These are phyloP conservation scores for Fringilla coelebs DNA, from an alignment of 2,797 vertebrate species.

Conservation along the genomic window DNA sequence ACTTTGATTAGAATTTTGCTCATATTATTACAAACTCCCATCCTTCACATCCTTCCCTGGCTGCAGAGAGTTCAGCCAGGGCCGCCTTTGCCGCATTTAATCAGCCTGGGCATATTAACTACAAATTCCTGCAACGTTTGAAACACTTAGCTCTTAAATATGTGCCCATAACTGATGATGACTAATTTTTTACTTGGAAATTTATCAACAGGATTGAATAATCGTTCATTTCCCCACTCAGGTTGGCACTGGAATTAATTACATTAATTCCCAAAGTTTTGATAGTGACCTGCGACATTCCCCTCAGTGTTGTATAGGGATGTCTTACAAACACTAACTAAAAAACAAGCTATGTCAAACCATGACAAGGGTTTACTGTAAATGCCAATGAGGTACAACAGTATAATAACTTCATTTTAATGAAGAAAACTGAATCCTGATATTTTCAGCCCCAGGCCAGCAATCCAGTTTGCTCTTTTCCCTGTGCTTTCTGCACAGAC, in stretches of 20 bases:
- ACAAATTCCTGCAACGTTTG: background rate
- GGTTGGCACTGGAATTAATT: background rate
- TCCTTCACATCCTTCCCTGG: background rate
- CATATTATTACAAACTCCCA: background rate
- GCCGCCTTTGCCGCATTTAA: background rate
- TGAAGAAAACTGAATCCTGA: background rate
- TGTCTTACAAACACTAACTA: background rate
- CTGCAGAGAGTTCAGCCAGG: background rate
- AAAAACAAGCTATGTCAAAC: background rate
- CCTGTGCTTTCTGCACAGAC: background rate
- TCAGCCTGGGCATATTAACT: slow-evolving; percentile 5
- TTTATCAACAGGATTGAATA: slow-evolving; percentile 1
- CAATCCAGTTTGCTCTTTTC: background rate
- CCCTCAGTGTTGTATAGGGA: background rate
- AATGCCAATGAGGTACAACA: background rate
- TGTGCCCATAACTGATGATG: background rate
- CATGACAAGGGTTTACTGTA: background rate
- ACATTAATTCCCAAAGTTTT: background rate
- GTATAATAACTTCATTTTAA: background rate
- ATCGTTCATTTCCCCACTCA: background rate
- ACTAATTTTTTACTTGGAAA: background rate
- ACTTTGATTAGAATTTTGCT: background rate
- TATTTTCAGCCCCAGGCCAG: background rate
- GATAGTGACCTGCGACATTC: background rate
- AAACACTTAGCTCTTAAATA: background rate